phyloP scores from a whole-genome alignment of 2,797 vertebrate genomes.

The Austrolebias charrua region DNA sequence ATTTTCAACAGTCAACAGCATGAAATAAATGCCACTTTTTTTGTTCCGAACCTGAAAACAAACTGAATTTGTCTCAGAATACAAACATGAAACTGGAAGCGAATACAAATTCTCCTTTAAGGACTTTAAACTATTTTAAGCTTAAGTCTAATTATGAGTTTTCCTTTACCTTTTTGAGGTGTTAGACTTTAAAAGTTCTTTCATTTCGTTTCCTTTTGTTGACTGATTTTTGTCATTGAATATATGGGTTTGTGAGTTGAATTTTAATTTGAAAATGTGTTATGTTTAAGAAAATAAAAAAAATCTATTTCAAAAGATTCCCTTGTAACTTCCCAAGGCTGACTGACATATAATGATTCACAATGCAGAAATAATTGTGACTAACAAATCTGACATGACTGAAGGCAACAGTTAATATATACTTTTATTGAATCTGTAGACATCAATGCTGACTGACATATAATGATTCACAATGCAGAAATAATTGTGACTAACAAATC shows the following conservation, averaged over 20 bases:
- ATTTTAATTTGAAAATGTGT: slow-evolving; percentile 51
- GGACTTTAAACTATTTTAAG: too few relatives aligned
- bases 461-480: slow-evolving; percentile 6
- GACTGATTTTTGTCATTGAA: slow-evolving; percentile 22
- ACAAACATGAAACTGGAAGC: too few relatives aligned
- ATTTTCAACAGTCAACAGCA: too few relatives aligned
- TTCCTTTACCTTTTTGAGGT: too few relatives aligned
- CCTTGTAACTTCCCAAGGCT: neutral
- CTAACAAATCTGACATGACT: slow-evolving; percentile 9
- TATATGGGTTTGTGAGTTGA: slow-evolving; percentile 48
- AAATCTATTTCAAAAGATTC: neutral
- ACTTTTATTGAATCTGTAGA: slow-evolving; percentile 74
- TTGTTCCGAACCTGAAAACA: too few relatives aligned
- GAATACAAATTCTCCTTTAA: too few relatives aligned
- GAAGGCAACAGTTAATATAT: slow-evolving; percentile 28
- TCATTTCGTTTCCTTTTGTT: slow-evolving; percentile 37
- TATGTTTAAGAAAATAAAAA: slow-evolving; percentile 48
- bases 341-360: neutral
- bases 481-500: slow-evolving; percentile 9
- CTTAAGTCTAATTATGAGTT: too few relatives aligned
- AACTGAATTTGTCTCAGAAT: too few relatives aligned
- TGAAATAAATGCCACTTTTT: too few relatives aligned
- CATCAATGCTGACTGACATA: slow-evolving; percentile 42
- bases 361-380: slow-evolving; percentile 3
- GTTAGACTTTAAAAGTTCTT: slow-evolving; percentile 25